Evolutionary conservation across 2,797 vertebrate genomes (phyloP), one percentile per base, ranked within the genome.

Genomic region (Tenualosa ilisha): DNA sequence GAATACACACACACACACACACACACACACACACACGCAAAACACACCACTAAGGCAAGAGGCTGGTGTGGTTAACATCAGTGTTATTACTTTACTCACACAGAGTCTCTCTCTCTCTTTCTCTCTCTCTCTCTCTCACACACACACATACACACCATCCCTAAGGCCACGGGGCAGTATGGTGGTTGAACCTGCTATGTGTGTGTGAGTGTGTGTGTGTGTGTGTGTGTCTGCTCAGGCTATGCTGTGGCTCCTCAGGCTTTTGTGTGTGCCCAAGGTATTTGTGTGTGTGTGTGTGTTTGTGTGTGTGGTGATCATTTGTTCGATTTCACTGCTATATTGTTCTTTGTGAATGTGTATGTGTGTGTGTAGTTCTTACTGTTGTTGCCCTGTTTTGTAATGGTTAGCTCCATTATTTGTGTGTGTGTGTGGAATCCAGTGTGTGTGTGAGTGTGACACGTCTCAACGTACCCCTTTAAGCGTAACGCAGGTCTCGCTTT

Each of bases 121-220:
- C 82, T 65, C 82, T 81, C 8, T 87, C 37, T 50, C 46, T 56
- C 43, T 56, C 54, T 61, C 81, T 63, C 56, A 37, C 79, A 83
- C 81, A 79, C 56, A 84, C 82, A 54, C 46, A 84, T 85, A 83
- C 82, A 86, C 43, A 79, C 54, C 51, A 53, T 83, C 51, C 3
- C 51, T 53, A 3, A 53, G 51, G 3, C 11, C 1, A 53, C 11
- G 15, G 51, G 51, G 13, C 51, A 9, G 51, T 53, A 15, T 53
- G 51, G 51, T 53, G 12, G 51, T 12, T 53, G 51, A 3, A 53
- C 12, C 2, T 1, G 51, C 51, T 53, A 15, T 15, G 51, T 53
- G 51, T 53, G 51, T 53, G 51, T 53, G 51, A 13, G 51, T 53
- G 51, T 53, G 51, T 53, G 51, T 53, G 51, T 53, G 51, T 17